Evolutionary conservation across 1,140 invertebrate genomes (phyloP).

Genomic region (Belonocnema kinseyi): DNA sequence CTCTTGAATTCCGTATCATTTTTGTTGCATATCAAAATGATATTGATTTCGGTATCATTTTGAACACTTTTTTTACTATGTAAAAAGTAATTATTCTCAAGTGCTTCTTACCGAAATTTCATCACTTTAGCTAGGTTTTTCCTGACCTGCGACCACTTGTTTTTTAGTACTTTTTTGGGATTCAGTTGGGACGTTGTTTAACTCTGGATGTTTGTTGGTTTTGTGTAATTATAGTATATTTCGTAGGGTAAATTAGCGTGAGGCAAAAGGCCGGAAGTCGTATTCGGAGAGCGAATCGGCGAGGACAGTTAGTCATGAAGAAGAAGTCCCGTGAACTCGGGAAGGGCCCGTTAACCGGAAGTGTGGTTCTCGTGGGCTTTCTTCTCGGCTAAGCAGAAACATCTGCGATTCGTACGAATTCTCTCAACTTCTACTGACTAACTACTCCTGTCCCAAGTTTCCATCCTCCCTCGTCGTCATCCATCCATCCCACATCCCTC

Average conservation of each 20-base stretch:
- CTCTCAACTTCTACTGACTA: neutral
- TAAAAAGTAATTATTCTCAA: too few species aligned
- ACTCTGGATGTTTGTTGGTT: neutral
- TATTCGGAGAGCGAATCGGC: neutral
- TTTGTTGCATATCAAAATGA: too few species aligned
- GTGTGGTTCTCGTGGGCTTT: conserved; percentile 26
- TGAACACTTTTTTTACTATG: too few species aligned
- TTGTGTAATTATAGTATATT: conserved; percentile 6
- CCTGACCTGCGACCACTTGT: too few species aligned
- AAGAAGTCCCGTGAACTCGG: conserved; percentile 7
- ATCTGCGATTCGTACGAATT: conserved; percentile 28
- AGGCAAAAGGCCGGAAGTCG: neutral
- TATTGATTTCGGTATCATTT: too few species aligned
- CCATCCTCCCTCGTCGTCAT: neutral
- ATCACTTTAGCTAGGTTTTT: too few species aligned
- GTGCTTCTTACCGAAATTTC: too few species aligned
- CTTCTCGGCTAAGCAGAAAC: conserved; percentile 25
- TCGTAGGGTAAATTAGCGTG: conserved; percentile 15
- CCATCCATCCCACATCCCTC: conserved; percentile 24
- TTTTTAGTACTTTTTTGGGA: too few species aligned
- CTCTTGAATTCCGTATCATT: too few species aligned
- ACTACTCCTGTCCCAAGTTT: too few species aligned
- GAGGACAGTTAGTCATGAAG: conserved; percentile 13
- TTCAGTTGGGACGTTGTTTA: too few species aligned
- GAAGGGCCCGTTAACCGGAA: conserved; percentile 20